Evolutionary conservation across 2,113 vertebrate species (phyloP), one percentile per base, ranked within the genome.

Genomic region (Gymnorhina tibicen): DNA sequence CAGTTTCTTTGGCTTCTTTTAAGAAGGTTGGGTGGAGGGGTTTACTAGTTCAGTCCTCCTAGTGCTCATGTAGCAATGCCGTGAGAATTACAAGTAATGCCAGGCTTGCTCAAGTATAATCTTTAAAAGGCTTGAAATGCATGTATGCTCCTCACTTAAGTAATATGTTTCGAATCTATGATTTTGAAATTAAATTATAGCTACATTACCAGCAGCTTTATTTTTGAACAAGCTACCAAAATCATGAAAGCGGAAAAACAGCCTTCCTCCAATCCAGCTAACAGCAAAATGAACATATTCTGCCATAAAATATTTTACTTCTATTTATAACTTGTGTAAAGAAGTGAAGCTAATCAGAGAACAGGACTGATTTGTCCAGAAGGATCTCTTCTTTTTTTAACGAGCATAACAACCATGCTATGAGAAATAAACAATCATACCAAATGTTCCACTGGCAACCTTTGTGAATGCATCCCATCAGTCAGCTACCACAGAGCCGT

Each of bases 291-390:
- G 90, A 91, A 35, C 74, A 83, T 44, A n/a, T 26, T 64, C 63
- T 73, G 15, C 66, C 92, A 37, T 21, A 26, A 69, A 85, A 81
- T 83, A 92, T 91, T 96, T 82, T 28, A 30, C 16, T 67, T 94
- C 35, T 77, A 50, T 81, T 67, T 75, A 88, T 78, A 95, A 80
- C 42, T 91, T 0, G 1, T 72, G 52, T 50, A 75, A 87, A 72
- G 39, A 74, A 72, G 39, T 4, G 4, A 23, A 89, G 23, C 47
- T 37, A 88, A 92, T 96, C 37, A 5, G 85, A 89, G 8, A 9
- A 35, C 15, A 83, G 66, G 88, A 86, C 69, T 91, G 63, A 91
- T 93, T 85, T 95, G 83, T 83, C 94, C 91, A 95, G 89, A 89
- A 94, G 87, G 85, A 96, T 81, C 10, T n/a, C 69, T 56, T 46